phyloP scores from a whole-genome alignment of 2,797 vertebrate genomes.

The Hypotaenidia philippensis region DNA sequence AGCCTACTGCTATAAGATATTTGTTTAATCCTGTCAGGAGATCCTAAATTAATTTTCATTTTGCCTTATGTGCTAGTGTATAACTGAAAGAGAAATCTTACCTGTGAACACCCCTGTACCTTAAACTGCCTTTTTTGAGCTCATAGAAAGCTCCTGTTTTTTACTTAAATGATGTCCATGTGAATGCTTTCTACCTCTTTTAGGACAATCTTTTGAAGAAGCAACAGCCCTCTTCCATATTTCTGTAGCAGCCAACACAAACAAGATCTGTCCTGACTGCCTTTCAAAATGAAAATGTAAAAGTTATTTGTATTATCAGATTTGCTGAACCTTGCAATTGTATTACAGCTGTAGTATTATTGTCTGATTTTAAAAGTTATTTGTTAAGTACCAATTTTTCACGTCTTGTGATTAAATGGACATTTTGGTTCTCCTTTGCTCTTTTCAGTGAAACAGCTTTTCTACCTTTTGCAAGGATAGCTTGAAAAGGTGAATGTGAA shows the following conservation, averaged over 20 bases:
- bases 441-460: neutral
- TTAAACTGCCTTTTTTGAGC: neutral
- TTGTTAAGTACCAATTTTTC: neutral
- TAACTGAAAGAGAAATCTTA: neutral
- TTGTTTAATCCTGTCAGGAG: slow-evolving; percentile 23
- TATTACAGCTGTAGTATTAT: neutral
- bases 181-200: neutral
- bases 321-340: neutral
- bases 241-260: neutral
- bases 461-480: neutral
- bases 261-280: neutral
- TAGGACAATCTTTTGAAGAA: neutral
- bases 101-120: neutral
- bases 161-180: neutral
- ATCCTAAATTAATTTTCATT: slow-evolving; percentile 26
- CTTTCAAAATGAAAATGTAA: neutral
- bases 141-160: neutral
- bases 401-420: neutral
- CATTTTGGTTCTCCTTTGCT: neutral
- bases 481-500: neutral
- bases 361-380: neutral
- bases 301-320: neutral
- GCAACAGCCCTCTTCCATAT: neutral
- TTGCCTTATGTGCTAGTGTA: neutral
- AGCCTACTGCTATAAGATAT: neutral